phyloP scores from a whole-genome alignment of 2,888 invertebrate species.

The Agapostemon virescens region DNA sequence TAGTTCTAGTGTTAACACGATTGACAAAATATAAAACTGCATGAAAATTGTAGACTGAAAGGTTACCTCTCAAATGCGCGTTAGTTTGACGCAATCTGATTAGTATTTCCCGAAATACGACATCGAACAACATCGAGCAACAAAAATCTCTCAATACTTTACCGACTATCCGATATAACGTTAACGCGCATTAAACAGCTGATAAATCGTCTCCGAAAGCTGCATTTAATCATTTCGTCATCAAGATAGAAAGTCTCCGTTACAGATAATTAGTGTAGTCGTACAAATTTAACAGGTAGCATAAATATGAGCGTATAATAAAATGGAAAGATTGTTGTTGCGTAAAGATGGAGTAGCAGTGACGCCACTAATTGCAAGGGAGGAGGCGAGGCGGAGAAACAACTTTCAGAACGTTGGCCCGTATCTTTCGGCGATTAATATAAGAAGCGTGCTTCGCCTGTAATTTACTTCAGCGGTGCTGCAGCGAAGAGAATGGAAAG shows the following conservation, averaged over 20 bases:
- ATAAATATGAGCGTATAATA: neutral
- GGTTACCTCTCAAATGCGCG: too few species aligned
- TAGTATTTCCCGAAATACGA: too few species aligned
- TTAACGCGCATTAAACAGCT: neutral
- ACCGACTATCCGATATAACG: too few species aligned
- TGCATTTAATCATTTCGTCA: neutral
- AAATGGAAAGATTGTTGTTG: neutral
- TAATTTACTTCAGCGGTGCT: neutral
- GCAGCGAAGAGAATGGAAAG: conserved; percentile 30
- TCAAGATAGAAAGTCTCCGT: neutral
- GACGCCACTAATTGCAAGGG: neutral
- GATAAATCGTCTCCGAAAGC: neutral
- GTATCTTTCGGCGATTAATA: neutral
- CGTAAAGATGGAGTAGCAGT: neutral
- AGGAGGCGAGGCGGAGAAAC: neutral
- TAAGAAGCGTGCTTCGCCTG: conserved; percentile 19
- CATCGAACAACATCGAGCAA: too few species aligned
- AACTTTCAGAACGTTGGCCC: neutral
- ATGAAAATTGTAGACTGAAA: too few species aligned
- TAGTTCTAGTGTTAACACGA: too few species aligned
- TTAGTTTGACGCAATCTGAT: too few species aligned
- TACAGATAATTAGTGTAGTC: neutral
- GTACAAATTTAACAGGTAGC: neutral
- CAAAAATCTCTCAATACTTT: too few species aligned
- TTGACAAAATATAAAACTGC: too few species aligned